Evolutionary conservation across 2,797 vertebrate species (phyloP).

Genomic region (Gymnocypris eckloni): DNA sequence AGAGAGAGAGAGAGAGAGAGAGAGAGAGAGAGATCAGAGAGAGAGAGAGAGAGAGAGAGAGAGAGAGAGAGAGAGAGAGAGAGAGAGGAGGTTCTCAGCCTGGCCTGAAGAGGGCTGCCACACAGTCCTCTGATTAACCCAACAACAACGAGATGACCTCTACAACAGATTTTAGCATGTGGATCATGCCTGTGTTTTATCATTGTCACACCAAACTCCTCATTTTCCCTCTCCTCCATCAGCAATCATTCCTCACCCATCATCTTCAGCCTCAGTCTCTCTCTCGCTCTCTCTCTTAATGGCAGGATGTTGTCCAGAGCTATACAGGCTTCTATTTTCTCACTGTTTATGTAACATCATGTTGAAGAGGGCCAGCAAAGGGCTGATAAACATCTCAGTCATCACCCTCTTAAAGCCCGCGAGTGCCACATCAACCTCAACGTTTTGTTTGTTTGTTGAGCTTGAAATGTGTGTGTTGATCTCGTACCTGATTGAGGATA

Average conservation of each 20-base stretch:
- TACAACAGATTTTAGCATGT: conserved; percentile 51
- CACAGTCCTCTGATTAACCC: conserved; percentile 22
- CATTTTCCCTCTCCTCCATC: not conserved
- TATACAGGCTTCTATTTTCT: conserved; percentile 19
- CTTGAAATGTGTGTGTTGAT: not conserved
- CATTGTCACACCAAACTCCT: conserved; percentile 69
- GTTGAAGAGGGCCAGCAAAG: conserved; percentile 56
- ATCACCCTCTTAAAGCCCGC: conserved; percentile 61
- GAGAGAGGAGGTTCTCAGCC: not conserved
- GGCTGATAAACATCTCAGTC: conserved; percentile 67
- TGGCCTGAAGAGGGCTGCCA: conserved; percentile 10
- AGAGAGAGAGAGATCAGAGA: not conserved
- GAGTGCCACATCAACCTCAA: conserved; percentile 10
- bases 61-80: not conserved
- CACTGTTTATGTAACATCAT: conserved; percentile 57
- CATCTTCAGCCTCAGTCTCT: conserved; percentile 22
- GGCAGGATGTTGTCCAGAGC: conserved; percentile 1
- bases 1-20: not conserved
- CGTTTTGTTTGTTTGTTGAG: not conserved
- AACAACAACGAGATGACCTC: conserved; percentile 26
- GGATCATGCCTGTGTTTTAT: conserved; percentile 71
- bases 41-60: not conserved
- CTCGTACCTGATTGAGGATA: not conserved
- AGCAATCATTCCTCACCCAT: conserved; percentile 23
- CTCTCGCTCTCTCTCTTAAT: conserved; percentile 42